Conservation (phyloP, 1,140 invertebrate genomes). For the Gryon sp. region DNA sequence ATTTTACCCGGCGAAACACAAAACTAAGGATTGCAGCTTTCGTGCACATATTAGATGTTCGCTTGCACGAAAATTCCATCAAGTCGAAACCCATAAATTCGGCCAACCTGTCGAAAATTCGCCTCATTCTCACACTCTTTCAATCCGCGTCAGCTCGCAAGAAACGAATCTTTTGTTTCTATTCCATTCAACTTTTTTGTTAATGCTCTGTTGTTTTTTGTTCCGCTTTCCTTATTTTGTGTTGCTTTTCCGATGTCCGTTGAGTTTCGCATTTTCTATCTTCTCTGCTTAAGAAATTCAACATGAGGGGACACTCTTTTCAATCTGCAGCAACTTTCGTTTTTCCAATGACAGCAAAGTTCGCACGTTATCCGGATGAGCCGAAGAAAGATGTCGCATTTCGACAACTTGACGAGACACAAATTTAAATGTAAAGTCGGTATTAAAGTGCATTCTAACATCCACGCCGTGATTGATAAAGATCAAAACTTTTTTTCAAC, state of each 20-base stretch:
- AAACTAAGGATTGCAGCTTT: constrained; percentile 58
- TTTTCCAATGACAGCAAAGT: constrained; percentile 55
- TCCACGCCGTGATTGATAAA: constrained; percentile 50
- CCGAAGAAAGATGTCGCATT: constrained; percentile 38
- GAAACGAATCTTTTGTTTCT: constrained; percentile 5
- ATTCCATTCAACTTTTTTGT: constrained; percentile 12
- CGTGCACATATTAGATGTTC: constrained; percentile 75
- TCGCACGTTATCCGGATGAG: constrained; percentile 56
- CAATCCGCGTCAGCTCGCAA: constrained; percentile 14
- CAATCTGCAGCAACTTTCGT: constrained; percentile 49
- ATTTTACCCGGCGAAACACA: constrained; percentile 37
- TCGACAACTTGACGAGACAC: constrained; percentile 59
- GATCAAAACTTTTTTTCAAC: constrained; percentile 49
- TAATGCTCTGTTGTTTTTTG: constrained; percentile 11
- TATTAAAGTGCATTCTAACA: constrained; percentile 16
- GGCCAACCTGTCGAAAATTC: constrained; percentile 70
- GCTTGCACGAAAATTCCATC: constrained; percentile 76
- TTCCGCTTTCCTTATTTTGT: constrained; percentile 20
- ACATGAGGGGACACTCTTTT: constrained; percentile 40
- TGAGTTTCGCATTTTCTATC: constrained; percentile 30
- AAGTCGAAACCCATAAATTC: constrained; percentile 73
- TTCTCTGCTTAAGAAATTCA: constrained; percentile 37
- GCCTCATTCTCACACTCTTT: constrained; percentile 28
- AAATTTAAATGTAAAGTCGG: constrained; percentile 60
- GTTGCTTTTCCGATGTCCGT: constrained; percentile 12